These are phyloP conservation scores for Leucophora obtusa DNA, from an alignment of 2,888 invertebrate species.

Conservation along the genomic window DNA sequence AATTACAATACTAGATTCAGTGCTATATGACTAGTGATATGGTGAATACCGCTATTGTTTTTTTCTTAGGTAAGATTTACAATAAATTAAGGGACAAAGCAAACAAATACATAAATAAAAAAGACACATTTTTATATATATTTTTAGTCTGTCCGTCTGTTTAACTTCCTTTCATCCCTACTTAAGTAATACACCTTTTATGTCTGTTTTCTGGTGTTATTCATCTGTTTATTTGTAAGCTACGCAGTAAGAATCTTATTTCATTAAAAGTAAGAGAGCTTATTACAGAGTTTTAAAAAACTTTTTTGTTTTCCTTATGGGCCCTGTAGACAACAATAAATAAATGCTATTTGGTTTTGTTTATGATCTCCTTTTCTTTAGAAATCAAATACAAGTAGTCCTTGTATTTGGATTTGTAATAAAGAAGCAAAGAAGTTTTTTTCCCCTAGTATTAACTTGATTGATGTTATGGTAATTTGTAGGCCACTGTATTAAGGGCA, in stretches of 20 bases:
- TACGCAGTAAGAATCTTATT: not conserved
- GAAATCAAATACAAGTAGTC: not conserved
- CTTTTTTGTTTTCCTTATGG: not conserved
- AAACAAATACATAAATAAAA: slow-evolving; percentile 24
- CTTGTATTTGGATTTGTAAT: not conserved
- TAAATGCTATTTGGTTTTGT: not conserved
- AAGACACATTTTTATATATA: not conserved
- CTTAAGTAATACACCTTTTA: not conserved
- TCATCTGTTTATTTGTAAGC: not conserved
- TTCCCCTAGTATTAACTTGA: not conserved
- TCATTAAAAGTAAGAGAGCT: slow-evolving; percentile 2
- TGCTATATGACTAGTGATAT: too few species aligned
- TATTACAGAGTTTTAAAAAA: slow-evolving; percentile 5
- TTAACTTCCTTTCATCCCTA: not conserved
- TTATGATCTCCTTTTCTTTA: not conserved
- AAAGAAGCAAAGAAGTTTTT: not conserved
- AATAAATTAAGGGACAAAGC: slow-evolving; percentile 22
- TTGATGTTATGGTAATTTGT: slow-evolving; percentile 15
- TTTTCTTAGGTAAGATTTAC: slow-evolving; percentile 14
- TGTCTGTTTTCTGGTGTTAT: not conserved
- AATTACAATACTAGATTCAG: too few species aligned
- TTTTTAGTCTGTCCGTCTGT: not conserved
- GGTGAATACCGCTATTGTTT: not conserved
- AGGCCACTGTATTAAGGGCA: slow-evolving; percentile 3
- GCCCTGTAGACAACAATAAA: not conserved